Conservation (phyloP, 2,797 vertebrate genomes). For the Amblyraja radiata region DNA sequence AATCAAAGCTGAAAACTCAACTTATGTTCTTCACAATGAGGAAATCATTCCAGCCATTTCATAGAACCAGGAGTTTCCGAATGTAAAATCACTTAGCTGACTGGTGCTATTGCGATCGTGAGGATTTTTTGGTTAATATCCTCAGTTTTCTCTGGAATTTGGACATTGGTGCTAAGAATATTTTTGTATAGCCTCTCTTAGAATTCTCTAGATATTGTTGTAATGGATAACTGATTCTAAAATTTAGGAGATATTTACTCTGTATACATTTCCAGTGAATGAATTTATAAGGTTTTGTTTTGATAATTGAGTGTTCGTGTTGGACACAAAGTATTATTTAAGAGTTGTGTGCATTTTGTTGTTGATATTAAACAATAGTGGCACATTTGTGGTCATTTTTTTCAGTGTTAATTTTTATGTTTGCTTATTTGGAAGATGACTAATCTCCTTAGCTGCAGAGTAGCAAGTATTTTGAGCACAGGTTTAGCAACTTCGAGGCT, state of each 20-base stretch:
- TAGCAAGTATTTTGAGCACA: not conserved
- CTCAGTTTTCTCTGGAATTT: not conserved
- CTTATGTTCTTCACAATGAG: constrained; percentile 73
- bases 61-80: constrained; percentile 90
- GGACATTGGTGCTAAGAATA: not conserved
- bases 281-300: not conserved
- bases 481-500: not conserved
- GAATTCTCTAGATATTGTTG: not conserved
- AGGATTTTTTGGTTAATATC: not conserved
- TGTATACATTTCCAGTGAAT: not conserved
- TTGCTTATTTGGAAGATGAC: not conserved
- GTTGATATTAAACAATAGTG: not conserved
- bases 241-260: not conserved
- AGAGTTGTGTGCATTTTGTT: not conserved
- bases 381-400: not conserved
- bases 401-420: not conserved
- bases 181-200: not conserved
- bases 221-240: not conserved
- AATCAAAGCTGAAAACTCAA: constrained; percentile 67
- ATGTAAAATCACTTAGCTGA: constrained; percentile 55
- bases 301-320: constrained; percentile 3
- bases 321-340: not conserved
- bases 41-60: constrained; percentile 85
- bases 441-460: not conserved
- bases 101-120: not conserved